Conservation (phyloP, 2,113 vertebrate species). For the Phyllostomus discolor region DNA sequence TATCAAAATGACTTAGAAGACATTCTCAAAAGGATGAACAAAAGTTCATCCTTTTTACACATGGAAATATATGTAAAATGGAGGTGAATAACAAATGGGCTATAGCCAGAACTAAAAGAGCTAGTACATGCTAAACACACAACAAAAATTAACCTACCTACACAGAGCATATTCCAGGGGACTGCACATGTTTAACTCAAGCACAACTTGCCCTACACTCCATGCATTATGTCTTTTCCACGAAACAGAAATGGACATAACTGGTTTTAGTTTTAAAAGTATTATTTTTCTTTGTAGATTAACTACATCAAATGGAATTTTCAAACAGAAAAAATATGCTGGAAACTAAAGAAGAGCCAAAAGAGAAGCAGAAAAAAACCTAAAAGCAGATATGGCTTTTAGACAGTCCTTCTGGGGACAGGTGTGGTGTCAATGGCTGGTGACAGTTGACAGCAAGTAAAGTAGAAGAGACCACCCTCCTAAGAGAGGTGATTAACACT, state of each 20-base stretch:
- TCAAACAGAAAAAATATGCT: neutral
- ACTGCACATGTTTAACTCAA: neutral
- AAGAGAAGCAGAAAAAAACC: neutral
- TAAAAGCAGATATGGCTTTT: neutral
- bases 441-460: neutral
- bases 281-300: neutral
- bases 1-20: neutral
- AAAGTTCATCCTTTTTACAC: neutral
- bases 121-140: neutral
- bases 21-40: neutral
- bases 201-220: neutral
- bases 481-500: neutral
- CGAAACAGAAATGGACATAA: neutral
- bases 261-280: neutral
- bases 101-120: neutral
- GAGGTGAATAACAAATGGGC: neutral
- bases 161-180: neutral
- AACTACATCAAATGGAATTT: neutral
- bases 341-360: neutral
- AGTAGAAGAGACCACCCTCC: neutral
- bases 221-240: neutral
- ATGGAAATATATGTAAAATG: neutral
- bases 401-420: neutral
- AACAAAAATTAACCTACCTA: neutral
- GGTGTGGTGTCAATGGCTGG: too few relatives aligned